These are phyloP conservation scores for Rhipidura dahli DNA, from an alignment of 2,113 vertebrate genomes.

Conservation along the genomic window DNA sequence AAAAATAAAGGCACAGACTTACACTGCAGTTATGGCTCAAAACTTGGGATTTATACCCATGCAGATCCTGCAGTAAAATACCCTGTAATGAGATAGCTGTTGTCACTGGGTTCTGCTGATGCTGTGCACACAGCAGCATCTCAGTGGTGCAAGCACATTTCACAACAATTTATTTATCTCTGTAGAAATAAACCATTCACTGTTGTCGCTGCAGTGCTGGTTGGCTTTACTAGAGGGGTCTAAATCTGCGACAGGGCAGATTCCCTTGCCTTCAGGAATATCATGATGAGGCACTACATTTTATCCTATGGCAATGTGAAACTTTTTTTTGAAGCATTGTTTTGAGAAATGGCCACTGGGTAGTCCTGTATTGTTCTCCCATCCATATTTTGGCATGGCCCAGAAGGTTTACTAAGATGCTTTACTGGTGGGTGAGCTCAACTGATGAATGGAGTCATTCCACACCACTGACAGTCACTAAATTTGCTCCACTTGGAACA, in stretches of 20 bases:
- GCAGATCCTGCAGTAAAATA: neutral
- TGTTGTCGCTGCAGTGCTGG: neutral
- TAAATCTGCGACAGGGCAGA: neutral
- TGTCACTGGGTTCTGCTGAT: neutral
- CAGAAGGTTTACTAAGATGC: neutral
- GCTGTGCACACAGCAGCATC: neutral
- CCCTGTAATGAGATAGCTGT: neutral
- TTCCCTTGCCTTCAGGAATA: neutral
- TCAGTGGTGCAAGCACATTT: neutral
- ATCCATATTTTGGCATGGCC: neutral
- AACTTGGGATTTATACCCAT: neutral
- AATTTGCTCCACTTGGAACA: slow-evolving; percentile 32
- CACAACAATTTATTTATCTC: neutral
- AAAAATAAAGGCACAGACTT: neutral
- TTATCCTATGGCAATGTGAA: neutral
- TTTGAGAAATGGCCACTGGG: neutral
- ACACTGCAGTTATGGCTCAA: neutral
- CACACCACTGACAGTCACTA: neutral
- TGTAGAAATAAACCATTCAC: neutral
- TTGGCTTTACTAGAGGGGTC: neutral
- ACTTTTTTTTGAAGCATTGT: neutral
- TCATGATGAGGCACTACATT: neutral
- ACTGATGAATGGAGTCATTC: neutral
- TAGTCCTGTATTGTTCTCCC: neutral
- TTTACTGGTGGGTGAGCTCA: neutral